A percentile compares a stretch with the other conserved stretches of the same genome.
These are phyloP conservation scores for Didymodactylos carnosus DNA, from an alignment of 2,888 invertebrate species.

Conservation along the genomic window DNA sequence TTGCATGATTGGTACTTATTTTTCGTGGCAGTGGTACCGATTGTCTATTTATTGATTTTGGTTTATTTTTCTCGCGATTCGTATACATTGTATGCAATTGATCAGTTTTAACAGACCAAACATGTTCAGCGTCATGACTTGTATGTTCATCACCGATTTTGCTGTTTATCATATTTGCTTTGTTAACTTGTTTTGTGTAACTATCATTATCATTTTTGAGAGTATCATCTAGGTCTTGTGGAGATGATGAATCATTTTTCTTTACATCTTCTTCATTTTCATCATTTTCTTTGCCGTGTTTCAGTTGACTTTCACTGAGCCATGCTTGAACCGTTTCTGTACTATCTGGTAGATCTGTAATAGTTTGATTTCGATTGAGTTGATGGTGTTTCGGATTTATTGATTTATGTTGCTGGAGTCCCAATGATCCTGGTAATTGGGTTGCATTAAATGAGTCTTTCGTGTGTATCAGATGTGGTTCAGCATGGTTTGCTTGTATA, in stretches of 20 bases:
- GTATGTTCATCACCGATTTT: background rate
- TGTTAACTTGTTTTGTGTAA: background rate
- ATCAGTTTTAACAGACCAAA: background rate
- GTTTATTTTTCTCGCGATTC: background rate
- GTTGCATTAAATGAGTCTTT: no score
- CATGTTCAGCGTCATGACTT: background rate
- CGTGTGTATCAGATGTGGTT: no score
- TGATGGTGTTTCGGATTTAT: no score
- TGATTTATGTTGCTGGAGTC: no score
- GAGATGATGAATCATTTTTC: no score
- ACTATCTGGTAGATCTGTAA: background rate
- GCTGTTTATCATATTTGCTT: no score
- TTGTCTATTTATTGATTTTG: background rate
- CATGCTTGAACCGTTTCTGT: background rate
- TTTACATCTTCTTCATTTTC: no score
- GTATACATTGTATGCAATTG: background rate
- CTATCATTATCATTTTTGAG: no score
- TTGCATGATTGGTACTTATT: background rate
- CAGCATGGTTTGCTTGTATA: no score
- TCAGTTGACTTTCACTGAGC: background rate
- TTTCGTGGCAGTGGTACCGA: background rate
- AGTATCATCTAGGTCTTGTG: no score
- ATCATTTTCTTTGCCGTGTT: no score
- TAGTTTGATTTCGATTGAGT: background rate
- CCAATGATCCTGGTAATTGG: background rate